A percentile compares a stretch with the other conserved stretches of the same genome.
These are phyloP conservation scores for Andinoacara biseriatus DNA, from an alignment of 2,113 vertebrate species.

Conservation along the genomic window DNA sequence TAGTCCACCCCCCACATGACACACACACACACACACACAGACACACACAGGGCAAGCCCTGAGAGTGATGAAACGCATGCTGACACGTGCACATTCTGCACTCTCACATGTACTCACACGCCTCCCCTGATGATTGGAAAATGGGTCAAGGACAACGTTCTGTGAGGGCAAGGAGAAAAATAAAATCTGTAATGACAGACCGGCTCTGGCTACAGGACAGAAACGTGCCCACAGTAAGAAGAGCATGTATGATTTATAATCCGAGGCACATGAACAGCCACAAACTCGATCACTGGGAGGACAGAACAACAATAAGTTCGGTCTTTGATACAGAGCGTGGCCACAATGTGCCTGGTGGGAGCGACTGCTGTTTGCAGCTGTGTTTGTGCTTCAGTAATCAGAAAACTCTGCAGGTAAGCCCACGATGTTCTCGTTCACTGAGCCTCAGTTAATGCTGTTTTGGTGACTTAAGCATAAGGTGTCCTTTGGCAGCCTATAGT, in stretches of 20 bases:
- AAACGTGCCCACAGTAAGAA: conserved; percentile 27
- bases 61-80: conserved; percentile 41
- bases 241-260: conserved; percentile 39
- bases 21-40: background rate
- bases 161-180: conserved; percentile 65
- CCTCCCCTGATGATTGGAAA: conserved; percentile 57
- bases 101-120: conserved; percentile 40
- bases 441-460: background rate
- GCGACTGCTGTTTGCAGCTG: background rate
- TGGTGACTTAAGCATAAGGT: background rate
- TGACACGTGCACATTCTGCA: conserved; percentile 58
- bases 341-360: background rate
- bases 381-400: conserved; percentile 2
- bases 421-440: background rate
- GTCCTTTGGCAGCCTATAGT: background rate
- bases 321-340: background rate
- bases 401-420: background rate
- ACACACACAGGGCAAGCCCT: conserved; percentile 10
- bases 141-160: conserved; percentile 78
- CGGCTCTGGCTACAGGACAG: conserved; percentile 34
- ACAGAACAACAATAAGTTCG: background rate
- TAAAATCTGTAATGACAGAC: conserved; percentile 48
- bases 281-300: background rate
- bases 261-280: conserved; percentile 33
- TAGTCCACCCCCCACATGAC: background rate